Conservation (phyloP, 2,113 vertebrate species). For the Rhipidura dahli region DNA sequence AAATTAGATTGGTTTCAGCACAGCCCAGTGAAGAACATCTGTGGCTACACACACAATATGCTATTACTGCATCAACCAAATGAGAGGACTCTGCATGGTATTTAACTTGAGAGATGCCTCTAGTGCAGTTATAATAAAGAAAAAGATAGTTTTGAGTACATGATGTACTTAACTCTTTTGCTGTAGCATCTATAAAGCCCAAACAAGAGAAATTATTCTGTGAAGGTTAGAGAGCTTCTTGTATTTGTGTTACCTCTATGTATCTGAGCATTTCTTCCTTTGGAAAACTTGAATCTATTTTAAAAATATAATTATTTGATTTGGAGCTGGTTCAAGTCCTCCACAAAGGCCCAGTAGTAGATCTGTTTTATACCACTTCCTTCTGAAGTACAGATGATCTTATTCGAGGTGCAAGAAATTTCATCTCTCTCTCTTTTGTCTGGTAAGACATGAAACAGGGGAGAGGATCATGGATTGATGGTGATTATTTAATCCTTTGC, state of each 20-base stretch:
- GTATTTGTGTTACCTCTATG: neutral
- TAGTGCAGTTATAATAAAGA: neutral
- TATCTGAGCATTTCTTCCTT: neutral
- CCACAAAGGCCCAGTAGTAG: neutral
- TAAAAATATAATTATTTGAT: neutral
- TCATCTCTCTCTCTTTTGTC: neutral
- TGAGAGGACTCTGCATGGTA: neutral
- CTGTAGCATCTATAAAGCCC: neutral
- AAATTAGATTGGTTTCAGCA: slow-evolving; percentile 1
- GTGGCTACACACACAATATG: neutral
- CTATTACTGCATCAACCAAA: neutral
- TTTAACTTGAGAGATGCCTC: slow-evolving; percentile 16
- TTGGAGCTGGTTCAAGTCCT: neutral
- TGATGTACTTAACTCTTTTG: neutral
- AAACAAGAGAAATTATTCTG: neutral
- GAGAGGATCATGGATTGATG: neutral
- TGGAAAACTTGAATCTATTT: neutral
- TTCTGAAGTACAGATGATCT: neutral
- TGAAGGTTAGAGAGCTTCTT: neutral
- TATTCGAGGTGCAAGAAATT: neutral
- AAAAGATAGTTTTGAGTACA: neutral
- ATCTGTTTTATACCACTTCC: neutral
- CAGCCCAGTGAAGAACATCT: neutral
- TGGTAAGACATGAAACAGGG: neutral
- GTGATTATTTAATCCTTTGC: neutral